Evolutionary conservation across 2,797 vertebrate genomes (phyloP).

Genomic region (Myotis pilosus): DNA sequence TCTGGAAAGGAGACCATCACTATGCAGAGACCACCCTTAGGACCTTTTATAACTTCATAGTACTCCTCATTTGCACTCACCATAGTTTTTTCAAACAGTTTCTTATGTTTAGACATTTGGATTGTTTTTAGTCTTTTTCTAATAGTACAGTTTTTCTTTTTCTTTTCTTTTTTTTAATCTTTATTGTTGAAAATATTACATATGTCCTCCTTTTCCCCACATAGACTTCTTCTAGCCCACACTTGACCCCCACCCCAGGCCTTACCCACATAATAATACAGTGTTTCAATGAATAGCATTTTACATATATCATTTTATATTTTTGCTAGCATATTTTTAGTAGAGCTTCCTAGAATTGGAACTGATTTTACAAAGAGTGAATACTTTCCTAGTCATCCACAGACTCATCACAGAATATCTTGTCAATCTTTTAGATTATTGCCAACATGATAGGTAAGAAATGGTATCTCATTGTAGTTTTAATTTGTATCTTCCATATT

Average conservation of each 20-base stretch:
- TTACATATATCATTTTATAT: not conserved
- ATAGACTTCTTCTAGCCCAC: too few relatives aligned
- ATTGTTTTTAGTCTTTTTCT: not conserved
- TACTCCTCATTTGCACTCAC: not conserved
- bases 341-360: not conserved
- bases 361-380: not conserved
- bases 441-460: not conserved
- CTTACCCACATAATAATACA: not conserved
- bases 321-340: constrained; percentile 1
- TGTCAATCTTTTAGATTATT: not conserved
- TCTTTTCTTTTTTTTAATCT: too few relatives aligned
- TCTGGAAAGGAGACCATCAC: not conserved
- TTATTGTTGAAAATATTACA: too few relatives aligned
- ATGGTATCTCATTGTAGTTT: not conserved
- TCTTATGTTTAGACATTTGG: not conserved
- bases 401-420: not conserved
- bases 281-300: not conserved
- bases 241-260: too few relatives aligned
- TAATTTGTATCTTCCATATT: not conserved
- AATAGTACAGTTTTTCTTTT: not conserved
- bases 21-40: not conserved
- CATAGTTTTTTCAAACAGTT: not conserved
- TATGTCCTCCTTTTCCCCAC: too few relatives aligned
- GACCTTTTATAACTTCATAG: not conserved
- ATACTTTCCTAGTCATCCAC: not conserved